A percentile compares a stretch with the other conserved stretches of the same genome.
These are phyloP conservation scores for Catharus fuscescens DNA, from an alignment of 2,113 vertebrate species.

Conservation along the genomic window DNA sequence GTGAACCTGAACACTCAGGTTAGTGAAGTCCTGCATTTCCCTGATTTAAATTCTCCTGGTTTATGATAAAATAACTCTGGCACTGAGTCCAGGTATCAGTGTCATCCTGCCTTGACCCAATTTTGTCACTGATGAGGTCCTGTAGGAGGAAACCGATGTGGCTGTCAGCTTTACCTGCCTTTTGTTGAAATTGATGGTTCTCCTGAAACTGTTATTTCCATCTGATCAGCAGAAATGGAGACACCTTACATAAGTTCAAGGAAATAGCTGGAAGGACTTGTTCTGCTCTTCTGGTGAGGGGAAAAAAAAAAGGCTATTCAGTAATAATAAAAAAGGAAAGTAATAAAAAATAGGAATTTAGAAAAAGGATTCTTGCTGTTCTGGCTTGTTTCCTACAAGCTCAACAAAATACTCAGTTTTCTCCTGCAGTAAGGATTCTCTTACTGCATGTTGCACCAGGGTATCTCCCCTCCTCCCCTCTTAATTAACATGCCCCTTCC, in stretches of 20 bases:
- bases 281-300: not conserved
- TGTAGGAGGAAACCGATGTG: not conserved
- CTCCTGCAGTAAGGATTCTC: not conserved
- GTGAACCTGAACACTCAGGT: not conserved
- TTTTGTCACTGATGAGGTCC: not conserved
- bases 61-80: not conserved
- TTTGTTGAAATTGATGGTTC: not conserved
- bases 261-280: not conserved
- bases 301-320: not conserved
- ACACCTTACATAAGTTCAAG: not conserved
- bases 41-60: not conserved
- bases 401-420: not conserved
- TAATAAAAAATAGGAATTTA: not conserved
- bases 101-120: not conserved
- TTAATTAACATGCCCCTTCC: not conserved
- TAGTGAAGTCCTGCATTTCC: not conserved
- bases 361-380: not conserved
- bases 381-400: not conserved
- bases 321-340: not conserved
- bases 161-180: conserved; percentile 5
- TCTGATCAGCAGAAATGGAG: not conserved
- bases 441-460: not conserved
- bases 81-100: not conserved
- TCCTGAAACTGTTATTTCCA: not conserved
- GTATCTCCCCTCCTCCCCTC: not conserved